Conservation (phyloP, 2,113 vertebrate genomes). For the Syngnathoides biaculeatus region DNA sequence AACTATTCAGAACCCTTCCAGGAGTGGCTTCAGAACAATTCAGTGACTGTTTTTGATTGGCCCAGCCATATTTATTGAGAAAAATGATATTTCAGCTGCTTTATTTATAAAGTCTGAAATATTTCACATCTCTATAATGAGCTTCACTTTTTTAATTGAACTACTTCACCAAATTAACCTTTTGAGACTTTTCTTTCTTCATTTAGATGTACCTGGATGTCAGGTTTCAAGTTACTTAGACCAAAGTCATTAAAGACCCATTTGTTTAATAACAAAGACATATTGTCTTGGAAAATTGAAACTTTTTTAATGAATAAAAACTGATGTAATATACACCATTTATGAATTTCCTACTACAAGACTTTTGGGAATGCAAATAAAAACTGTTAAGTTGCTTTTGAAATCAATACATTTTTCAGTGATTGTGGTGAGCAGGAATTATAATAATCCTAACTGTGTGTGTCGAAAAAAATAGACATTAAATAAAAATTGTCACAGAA, state of each 20-base stretch:
- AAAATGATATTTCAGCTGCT: no score
- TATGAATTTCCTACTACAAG: constrained; percentile 69
- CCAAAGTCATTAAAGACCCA: background rate
- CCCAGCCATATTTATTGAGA: no score
- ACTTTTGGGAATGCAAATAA: constrained; percentile 66
- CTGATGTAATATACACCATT: constrained; percentile 73
- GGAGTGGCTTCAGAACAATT: no score
- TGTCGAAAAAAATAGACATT: constrained; percentile 55
- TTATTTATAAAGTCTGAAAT: no score
- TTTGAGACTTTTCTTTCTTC: no score
- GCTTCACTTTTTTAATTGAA: no score
- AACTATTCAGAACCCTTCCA: no score
- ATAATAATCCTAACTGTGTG: constrained; percentile 64
- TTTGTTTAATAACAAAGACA: constrained; percentile 25
- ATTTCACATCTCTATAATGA: no score
- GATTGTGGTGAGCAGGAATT: constrained; percentile 43
- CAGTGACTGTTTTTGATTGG: no score
- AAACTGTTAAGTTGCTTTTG: constrained; percentile 47
- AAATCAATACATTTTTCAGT: constrained; percentile 42
- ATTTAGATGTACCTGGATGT: background rate
- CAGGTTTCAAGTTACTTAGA: background rate
- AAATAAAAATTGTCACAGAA: constrained; percentile 49
- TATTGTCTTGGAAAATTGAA: constrained; percentile 63
- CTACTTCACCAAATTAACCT: no score
- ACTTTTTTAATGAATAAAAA: constrained; percentile 72